A percentile compares a stretch with the other conserved stretches of the same genome.
phyloP scores from a whole-genome alignment of 2,113 vertebrate species.

The Tenebrosternarchus preto region DNA sequence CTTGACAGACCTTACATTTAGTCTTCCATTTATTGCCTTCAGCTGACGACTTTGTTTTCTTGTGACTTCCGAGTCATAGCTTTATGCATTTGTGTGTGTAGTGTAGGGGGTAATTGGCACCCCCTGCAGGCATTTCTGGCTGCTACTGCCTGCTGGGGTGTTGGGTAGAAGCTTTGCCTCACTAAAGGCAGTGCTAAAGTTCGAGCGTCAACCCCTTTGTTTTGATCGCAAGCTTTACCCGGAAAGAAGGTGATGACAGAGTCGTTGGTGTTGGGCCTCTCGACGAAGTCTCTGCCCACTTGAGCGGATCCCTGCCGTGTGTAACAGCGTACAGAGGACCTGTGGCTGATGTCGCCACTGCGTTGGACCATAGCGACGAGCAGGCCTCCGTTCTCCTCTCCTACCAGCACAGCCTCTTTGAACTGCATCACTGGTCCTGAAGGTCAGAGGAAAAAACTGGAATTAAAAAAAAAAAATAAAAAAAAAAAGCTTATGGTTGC shows the following conservation, averaged over 20 bases:
- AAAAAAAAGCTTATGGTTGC: too few relatives aligned
- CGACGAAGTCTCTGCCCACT: slow-evolving; percentile 89
- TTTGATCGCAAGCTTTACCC: slow-evolving; percentile 68
- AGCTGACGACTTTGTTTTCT: background rate
- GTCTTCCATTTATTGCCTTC: background rate
- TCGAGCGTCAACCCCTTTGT: background rate
- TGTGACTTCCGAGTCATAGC: too few relatives aligned
- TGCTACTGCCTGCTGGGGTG: too few relatives aligned
- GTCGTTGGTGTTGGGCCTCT: slow-evolving; percentile 88
- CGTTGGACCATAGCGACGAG: slow-evolving; percentile 77
- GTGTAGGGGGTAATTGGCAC: too few relatives aligned
- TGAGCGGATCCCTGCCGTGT: slow-evolving; percentile 90
- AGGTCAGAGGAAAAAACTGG: background rate
- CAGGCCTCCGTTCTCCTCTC: slow-evolving; percentile 80
- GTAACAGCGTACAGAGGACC: slow-evolving; percentile 87
- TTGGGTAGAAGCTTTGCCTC: too few relatives aligned
- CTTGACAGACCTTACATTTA: background rate
- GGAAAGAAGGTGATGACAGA: slow-evolving; percentile 86
- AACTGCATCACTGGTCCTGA: slow-evolving; percentile 93
- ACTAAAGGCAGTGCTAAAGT: too few relatives aligned
- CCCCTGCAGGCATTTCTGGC: too few relatives aligned
- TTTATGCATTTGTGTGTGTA: too few relatives aligned
- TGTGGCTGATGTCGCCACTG: slow-evolving; percentile 81
- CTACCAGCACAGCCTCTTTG: slow-evolving; percentile 77
- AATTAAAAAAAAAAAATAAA: background rate